A percentile compares a stretch with the other conserved stretches of the same genome.
Conservation (phyloP, 2,888 invertebrate genomes). For the Zygothrica quintamaculata region DNA sequence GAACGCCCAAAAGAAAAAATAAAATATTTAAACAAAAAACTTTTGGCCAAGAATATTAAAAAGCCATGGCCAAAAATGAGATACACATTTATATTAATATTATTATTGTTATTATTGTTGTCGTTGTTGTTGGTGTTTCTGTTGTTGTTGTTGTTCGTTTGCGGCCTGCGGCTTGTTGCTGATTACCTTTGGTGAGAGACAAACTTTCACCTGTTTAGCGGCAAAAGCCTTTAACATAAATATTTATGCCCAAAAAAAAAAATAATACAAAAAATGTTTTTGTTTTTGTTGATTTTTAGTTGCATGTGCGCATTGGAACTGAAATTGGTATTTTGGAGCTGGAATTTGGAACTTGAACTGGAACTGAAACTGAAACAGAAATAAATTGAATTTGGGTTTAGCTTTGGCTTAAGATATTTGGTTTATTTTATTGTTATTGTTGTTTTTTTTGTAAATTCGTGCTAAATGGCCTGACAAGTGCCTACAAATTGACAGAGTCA, state of each 20-base stretch:
- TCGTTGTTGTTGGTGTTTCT: slow-evolving; percentile 31
- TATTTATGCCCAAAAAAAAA: slow-evolving; percentile 72
- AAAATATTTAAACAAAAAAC: too few species aligned
- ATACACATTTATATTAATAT: slow-evolving; percentile 15
- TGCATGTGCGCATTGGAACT: slow-evolving; percentile 16
- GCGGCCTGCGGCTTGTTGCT: slow-evolving; percentile 30
- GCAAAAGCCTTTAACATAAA: slow-evolving; percentile 70
- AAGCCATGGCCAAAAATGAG: slow-evolving; percentile 37
- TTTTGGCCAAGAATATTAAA: slow-evolving; percentile 66
- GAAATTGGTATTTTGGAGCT: slow-evolving; percentile 20
- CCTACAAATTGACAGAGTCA: slow-evolving; percentile 63
- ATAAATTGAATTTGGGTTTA: slow-evolving; percentile 34
- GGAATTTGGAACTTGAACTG: slow-evolving; percentile 13
- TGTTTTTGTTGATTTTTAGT: slow-evolving; percentile 18
- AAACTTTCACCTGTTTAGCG: slow-evolving; percentile 78
- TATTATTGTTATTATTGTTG: slow-evolving; percentile 22
- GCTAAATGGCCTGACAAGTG: slow-evolving; percentile 64
- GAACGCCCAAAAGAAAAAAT: slow-evolving; percentile 25
- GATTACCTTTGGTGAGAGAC: slow-evolving; percentile 51
- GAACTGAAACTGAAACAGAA: slow-evolving; percentile 30
- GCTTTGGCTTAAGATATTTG: slow-evolving; percentile 2
- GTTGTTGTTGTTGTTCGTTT: slow-evolving; percentile 24
- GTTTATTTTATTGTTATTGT: slow-evolving; percentile 37
- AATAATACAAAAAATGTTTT: slow-evolving; percentile 22
- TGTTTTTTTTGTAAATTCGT: slow-evolving; percentile 48